Evolutionary conservation across 2,113 vertebrate genomes (phyloP).

Genomic region (Scopus umbretta): DNA sequence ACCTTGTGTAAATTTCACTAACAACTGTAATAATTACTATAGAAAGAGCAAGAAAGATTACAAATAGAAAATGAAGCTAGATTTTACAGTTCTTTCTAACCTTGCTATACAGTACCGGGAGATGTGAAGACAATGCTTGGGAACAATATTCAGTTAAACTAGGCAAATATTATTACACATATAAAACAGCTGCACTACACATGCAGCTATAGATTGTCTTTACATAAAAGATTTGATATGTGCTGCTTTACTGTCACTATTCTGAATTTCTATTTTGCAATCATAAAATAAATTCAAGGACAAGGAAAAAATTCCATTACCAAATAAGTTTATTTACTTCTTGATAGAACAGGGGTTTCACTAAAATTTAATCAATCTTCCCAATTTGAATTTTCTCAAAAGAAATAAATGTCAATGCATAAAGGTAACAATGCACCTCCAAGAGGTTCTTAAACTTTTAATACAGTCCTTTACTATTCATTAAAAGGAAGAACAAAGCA

Average conservation of each 20-base stretch:
- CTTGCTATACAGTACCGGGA: not conserved
- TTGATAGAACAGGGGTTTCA: not conserved
- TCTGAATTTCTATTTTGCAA: not conserved
- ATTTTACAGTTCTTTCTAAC: not conserved
- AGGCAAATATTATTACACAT: not conserved
- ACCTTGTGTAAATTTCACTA: not conserved
- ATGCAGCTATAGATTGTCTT: not conserved
- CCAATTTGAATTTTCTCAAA: not conserved
- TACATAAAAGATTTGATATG: not conserved
- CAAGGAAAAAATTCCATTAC: not conserved
- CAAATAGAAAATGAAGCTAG: not conserved
- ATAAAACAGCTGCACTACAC: not conserved
- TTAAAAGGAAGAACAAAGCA: not conserved
- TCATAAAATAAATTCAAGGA: not conserved
- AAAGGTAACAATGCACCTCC: not conserved
- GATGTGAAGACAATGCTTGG: not conserved
- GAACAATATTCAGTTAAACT: not conserved
- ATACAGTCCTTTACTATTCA: not conserved
- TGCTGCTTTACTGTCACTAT: not conserved
- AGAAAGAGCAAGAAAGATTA: not conserved
- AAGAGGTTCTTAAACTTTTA: not conserved
- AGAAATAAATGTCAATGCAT: not conserved
- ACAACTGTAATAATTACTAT: not conserved
- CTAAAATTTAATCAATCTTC: not conserved
- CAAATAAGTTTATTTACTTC: not conserved